Base-by-base conservation (phyloP, 2,797 vertebrate species). In the Lemur catta region DNA sequence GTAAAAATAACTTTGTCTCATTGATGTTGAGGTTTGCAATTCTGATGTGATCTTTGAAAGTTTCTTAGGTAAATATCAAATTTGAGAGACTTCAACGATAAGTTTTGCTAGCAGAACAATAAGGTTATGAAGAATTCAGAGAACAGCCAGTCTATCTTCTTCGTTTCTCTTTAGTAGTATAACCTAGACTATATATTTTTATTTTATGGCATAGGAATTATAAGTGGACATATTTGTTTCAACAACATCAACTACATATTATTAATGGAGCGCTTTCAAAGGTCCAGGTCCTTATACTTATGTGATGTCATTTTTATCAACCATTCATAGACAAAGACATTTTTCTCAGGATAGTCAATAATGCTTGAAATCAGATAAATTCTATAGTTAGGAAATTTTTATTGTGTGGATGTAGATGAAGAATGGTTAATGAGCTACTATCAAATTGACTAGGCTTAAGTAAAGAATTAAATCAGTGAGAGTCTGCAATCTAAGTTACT, bases 391-490 rank as follows among this genome's bases (percentile, higher is more conserved):
- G 4, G 30, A 67, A 95, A 84, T 28, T 38, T 91, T 14, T 18
- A 81, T 78, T 63, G 0, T 94, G 4, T 14, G 7, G 20, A 26
- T 67, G 17, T 28, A 72, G 33, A 50, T 67, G 48, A 82, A 79
- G 9, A 94, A 69, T 69, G n/a, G 8, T 91, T 92, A 52, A 50
- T 50, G 65, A 63, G 20, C 41, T n/a, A 10, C 79, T 91, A 57
- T 75, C 26, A 91, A 48, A 94, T 81, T 50, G 48, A 63, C 71
- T 6, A 33, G 30, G 61, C 20, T 91, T 84, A 88, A 93, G 24
- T 67, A 48, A 9, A 96, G 24, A 94, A 79, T 71, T 96, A 82
- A 91, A 79, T 20, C 87, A 33, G 94, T 57, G 43, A 86, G 38
- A 2, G 3, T 20, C 50, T 75, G 26, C 13, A 89, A 72, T 79